phyloP scores from a whole-genome alignment of 2,113 vertebrate genomes.

The Lophochroa leadbeateri region DNA sequence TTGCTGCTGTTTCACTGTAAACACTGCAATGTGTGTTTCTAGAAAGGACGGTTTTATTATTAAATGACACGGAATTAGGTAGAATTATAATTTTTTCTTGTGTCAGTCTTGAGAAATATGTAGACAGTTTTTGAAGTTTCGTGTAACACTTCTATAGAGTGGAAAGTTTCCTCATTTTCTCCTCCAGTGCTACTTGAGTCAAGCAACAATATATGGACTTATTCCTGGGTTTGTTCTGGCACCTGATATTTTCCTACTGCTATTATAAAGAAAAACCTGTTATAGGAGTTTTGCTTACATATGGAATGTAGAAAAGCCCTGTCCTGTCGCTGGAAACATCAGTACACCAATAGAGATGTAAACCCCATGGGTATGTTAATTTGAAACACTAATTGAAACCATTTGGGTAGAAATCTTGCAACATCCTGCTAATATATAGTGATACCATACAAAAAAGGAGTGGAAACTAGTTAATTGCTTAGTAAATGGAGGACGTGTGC shows the following conservation, averaged over 20 bases:
- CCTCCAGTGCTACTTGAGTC: neutral
- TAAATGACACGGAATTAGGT: neutral
- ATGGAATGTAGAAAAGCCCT: neutral
- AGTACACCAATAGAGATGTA: neutral
- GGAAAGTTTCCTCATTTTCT: neutral
- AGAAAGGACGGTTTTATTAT: accelerated
- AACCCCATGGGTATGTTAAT: neutral
- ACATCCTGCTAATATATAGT: neutral
- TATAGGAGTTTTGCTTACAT: neutral
- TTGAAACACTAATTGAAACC: neutral
- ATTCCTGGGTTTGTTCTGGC: neutral
- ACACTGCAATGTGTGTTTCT: neutral
- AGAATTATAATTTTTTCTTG: neutral
- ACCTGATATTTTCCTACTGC: neutral
- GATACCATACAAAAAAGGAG: neutral
- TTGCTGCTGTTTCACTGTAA: neutral
- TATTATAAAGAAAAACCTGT: neutral
- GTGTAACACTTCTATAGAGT: neutral
- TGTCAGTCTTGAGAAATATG: neutral
- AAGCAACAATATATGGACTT: neutral
- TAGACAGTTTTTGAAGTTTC: neutral
- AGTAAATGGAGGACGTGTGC: neutral
- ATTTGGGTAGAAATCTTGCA: neutral
- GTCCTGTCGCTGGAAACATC: neutral
- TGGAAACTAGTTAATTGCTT: neutral